Evolutionary conservation across 2,797 vertebrate species (phyloP), one percentile per base, ranked within the genome.

Genomic region (Lemur catta): DNA sequence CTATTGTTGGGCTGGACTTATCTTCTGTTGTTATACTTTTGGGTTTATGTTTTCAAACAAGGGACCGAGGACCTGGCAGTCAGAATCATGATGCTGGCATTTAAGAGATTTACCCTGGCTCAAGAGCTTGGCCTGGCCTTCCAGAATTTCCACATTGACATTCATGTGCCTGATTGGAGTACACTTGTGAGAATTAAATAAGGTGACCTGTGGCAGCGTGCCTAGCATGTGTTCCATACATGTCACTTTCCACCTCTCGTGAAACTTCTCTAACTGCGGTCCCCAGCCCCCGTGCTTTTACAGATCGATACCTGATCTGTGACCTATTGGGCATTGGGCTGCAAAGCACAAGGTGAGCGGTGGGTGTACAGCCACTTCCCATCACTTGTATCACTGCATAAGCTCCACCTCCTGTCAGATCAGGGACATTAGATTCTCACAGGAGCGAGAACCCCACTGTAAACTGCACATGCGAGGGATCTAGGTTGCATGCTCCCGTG

Each of bases 11-110:
- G 55, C 57, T n/a, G 71, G 50, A 30, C 69, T 84, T 93, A 72
- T 13, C 79, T 52, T 94, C 65, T 52, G 33, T 84, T 81, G 55
- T 41, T 88, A 43, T 41, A 43, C 67, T 82, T 76, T 26, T 55
- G 67, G 75, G 91, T 94, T 93, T 81, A 24, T 89, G 30, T 93
- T 88, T 94, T 85, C 20, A 81, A 63, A 84, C n/a, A 65, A 75
- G 93, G 71, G 38, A 26, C 8, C n/a, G 11, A n/a, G 63, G 48
- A 33, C 48, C 81, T 71, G 72, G 89, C 79, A 55, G 30, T 88
- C 72, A 87, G 38, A 71, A 65, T 63, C 43, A 22, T 18, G 28
- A 7, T 2, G 7, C 50, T 90, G 91, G 33, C n/a, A 43, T 85
- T 79, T 33, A 52, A 87, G 71, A 82, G 75, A 67, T 81, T 94